Evolutionary conservation across 1,140 invertebrate species (phyloP), one percentile per base, ranked within the genome.

Genomic region (Lysiphlebus fabarum): DNA sequence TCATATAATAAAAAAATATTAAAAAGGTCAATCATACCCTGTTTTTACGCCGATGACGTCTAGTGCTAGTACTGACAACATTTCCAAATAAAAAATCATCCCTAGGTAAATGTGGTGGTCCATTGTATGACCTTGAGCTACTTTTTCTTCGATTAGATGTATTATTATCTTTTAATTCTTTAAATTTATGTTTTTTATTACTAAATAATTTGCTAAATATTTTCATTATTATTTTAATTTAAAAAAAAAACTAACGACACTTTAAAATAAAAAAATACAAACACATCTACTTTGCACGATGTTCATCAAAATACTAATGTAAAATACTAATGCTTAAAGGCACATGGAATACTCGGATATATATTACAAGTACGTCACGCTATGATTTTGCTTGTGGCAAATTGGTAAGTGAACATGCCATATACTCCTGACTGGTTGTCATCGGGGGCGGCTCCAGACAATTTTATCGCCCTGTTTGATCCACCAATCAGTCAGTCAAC

Each of bases 1-100:
- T 26, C 33, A 26, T 48, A n/a, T n/a, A n/a, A n/a, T 5, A 1
- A 1, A 3, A 33, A 26, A 7, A 12, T 8, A 48, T 47, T 17
- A 47, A 26, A 26, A 26, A 26, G 17, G 17, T 26, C 1, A n/a
- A 50, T 49, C 61, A 14, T 70, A 70, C 68, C 66, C 63, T 66
- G 50, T 67, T 67, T 67, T 66, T 71, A 6, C 68, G 67, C 53
- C 68, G 66, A 50, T 63, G 63, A 43, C 67, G 58, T 49, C 65
- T 61, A 17, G 53, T 69, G 5, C 47, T 59, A 6, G 59, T 63
- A 14, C 63, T 64, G 26, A 33, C 43, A 56, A 17, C 37, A 37
- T 59, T 63, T 6, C 62, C 64, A 11, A 72, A 60, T n/a, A 72
- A 48, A 56, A 72, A 72, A 51, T 71, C 68, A 56, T 72, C 69